Percentiles rank a stretch among this genome's conserved stretches.
Evolutionary conservation across 2,113 vertebrate genomes (phyloP).

Genomic region (Hiodon tergisus): DNA sequence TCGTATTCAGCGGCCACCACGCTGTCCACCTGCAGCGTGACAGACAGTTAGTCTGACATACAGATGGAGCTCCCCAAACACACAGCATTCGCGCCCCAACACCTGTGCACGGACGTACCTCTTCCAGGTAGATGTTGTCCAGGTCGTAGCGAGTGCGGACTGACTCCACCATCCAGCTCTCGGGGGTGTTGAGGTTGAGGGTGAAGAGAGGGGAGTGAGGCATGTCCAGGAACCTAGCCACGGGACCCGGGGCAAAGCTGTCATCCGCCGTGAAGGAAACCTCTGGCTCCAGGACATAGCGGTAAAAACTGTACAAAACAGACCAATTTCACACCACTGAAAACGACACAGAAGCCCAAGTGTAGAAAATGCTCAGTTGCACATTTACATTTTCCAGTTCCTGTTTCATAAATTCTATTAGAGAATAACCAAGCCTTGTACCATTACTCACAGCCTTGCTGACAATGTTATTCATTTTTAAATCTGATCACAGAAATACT

Average conservation of each 20-base stretch:
- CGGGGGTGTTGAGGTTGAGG: conserved; percentile 89
- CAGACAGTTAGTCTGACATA: not conserved
- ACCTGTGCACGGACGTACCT: conserved; percentile 60
- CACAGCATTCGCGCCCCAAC: not conserved
- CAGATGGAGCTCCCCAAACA: not conserved
- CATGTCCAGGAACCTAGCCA: conserved; percentile 95
- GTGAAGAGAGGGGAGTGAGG: conserved; percentile 92
- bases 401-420: no score
- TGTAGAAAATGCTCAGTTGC: not conserved
- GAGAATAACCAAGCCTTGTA: no score
- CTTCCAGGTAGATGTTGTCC: conserved; percentile 94
- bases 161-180: conserved; percentile 98
- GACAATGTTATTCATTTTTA: no score
- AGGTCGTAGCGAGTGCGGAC: conserved; percentile 89
- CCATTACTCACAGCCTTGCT: no score
- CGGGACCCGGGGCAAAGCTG: conserved; percentile 76
- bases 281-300: conserved; percentile 89
- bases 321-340: no score
- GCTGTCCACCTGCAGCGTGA: conserved; percentile 75
- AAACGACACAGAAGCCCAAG: not conserved
- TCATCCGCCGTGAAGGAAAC: conserved; percentile 76
- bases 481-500: no score
- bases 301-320: conserved; percentile 78
- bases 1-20: conserved; percentile 89
- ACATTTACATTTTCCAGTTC: no score